phyloP scores from a whole-genome alignment of 1,140 invertebrate genomes.

The Drosophila prosaltans region DNA sequence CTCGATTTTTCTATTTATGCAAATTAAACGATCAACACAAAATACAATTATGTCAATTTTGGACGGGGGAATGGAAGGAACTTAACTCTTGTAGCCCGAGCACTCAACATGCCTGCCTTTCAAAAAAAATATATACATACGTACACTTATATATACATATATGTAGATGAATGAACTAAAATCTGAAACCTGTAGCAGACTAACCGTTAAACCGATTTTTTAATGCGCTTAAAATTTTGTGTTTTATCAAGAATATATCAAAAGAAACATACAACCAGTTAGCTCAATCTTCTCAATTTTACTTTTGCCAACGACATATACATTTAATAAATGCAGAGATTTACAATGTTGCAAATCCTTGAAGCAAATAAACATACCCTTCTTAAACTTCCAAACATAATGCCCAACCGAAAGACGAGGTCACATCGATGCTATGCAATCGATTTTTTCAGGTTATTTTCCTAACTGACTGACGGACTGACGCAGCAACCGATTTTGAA shows the following conservation, averaged over 20 bases:
- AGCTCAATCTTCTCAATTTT: too few species aligned
- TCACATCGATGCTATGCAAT: constrained; percentile 66
- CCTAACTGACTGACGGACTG: constrained; percentile 41
- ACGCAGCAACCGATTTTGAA: constrained; percentile 35
- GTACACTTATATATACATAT: too few species aligned
- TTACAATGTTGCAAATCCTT: neutral
- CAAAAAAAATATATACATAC: constrained; percentile 47
- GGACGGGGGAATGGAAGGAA: neutral
- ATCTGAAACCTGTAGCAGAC: neutral
- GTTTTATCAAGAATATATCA: too few species aligned
- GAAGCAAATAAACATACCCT: neutral
- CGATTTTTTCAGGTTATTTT: constrained; percentile 54
- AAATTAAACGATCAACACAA: constrained; percentile 36
- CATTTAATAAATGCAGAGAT: too few species aligned
- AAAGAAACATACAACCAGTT: too few species aligned
- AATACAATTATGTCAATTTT: constrained; percentile 55
- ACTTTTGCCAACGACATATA: too few species aligned
- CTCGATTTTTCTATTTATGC: constrained; percentile 23
- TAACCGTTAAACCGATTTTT: neutral
- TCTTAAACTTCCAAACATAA: neutral
- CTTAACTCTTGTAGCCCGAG: constrained; percentile 28
- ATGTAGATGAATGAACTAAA: neutral
- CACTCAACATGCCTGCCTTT: constrained; percentile 55
- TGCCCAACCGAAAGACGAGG: constrained; percentile 55
- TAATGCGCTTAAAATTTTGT: too few species aligned